phyloP scores from a whole-genome alignment of 2,113 vertebrate genomes.

The Phasianus colchicus region DNA sequence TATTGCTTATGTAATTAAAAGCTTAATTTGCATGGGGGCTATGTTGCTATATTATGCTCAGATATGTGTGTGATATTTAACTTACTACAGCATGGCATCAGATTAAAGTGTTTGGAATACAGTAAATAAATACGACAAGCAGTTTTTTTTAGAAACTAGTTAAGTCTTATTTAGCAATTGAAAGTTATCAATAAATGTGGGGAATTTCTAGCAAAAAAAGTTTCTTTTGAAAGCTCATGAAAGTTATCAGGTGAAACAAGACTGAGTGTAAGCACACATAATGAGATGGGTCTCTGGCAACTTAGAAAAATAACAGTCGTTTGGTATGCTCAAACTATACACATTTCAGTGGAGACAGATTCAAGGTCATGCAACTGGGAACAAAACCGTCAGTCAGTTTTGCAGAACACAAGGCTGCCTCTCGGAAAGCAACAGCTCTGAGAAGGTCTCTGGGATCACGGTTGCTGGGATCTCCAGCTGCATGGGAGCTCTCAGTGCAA shows the following conservation, averaged over 20 bases:
- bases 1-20: neutral
- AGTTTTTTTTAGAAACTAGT: neutral
- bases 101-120: neutral
- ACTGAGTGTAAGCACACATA: neutral
- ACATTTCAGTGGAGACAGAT: neutral
- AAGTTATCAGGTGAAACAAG: constrained; percentile 14
- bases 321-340: neutral
- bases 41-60: neutral
- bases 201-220: neutral
- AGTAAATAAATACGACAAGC: neutral
- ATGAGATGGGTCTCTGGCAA: neutral
- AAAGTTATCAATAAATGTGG: neutral
- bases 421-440: neutral
- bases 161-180: neutral
- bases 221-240: constrained; percentile 3
- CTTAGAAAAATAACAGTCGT: neutral
- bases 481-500: neutral
- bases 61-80: neutral
- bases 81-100: neutral
- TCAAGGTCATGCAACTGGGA: neutral
- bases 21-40: neutral
- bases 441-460: neutral
- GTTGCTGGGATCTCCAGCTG: neutral
- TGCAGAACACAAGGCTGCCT: neutral
- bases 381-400: neutral